Conservation (phyloP, 2,888 invertebrate genomes). For the Amphipyra tragopoginis region DNA sequence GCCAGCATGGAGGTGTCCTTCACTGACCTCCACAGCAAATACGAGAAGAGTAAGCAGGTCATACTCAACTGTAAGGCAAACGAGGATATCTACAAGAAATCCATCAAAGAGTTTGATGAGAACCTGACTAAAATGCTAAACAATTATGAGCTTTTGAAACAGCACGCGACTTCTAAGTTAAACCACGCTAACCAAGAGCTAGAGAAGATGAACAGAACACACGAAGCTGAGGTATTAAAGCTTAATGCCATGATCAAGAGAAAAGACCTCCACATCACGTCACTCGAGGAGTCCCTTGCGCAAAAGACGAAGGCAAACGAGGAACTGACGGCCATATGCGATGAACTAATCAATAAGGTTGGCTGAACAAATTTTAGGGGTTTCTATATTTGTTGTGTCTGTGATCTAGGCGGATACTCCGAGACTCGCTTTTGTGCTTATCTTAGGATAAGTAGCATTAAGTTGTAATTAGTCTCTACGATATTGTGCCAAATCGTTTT, state of each 20-base stretch:
- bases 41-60: conserved; percentile 91
- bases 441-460: conserved; percentile 77
- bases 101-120: conserved; percentile 92
- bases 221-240: conserved; percentile 95
- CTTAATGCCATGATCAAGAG: conserved; percentile 96
- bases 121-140: conserved; percentile 93
- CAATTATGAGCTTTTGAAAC: conserved; percentile 95
- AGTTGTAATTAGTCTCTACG: conserved; percentile 69
- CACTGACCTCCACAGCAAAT: conserved; percentile 91
- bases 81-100: conserved; percentile 92
- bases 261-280: conserved; percentile 95
- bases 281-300: conserved; percentile 94
- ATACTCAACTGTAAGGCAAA: conserved; percentile 88
- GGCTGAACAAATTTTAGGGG: conserved; percentile 73
- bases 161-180: conserved; percentile 96
- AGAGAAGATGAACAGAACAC: conserved; percentile 92
- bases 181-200: conserved; percentile 94
- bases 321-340: conserved; percentile 97
- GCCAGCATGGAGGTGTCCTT: conserved; percentile 91
- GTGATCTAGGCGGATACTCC: conserved; percentile 72
- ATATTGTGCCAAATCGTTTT: conserved; percentile 79
- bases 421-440: conserved; percentile 79
- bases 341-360: conserved; percentile 95
- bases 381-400: conserved; percentile 66
- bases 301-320: conserved; percentile 97